Evolutionary conservation across 2,888 invertebrate genomes (phyloP).

Genomic region (Polyommatus icarus): DNA sequence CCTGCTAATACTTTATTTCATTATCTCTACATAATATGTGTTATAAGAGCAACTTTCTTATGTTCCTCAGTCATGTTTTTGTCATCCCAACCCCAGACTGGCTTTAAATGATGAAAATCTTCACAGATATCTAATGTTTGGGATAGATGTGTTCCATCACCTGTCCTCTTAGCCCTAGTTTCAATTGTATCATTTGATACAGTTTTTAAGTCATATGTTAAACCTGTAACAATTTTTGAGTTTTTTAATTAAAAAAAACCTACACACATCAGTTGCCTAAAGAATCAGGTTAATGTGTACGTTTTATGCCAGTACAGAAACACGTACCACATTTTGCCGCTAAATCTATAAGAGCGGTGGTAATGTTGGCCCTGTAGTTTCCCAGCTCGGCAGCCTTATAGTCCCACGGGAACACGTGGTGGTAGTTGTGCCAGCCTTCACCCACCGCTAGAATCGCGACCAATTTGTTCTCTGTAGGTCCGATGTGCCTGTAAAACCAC

Average conservation of each 20-base stretch:
- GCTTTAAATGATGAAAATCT: slow-evolving; percentile 73
- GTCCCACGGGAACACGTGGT: slow-evolving; percentile 93
- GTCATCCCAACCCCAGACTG: slow-evolving; percentile 92
- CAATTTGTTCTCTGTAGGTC: slow-evolving; percentile 84
- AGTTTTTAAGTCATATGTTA: slow-evolving; percentile 92
- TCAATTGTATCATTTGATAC: slow-evolving; percentile 85
- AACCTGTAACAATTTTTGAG: slow-evolving; percentile 72
- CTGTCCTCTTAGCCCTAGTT: slow-evolving; percentile 85
- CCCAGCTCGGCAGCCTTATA: slow-evolving; percentile 88
- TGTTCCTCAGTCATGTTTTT: slow-evolving; percentile 86
- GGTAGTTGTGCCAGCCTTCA: slow-evolving; percentile 94
- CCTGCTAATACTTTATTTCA: too few species aligned
- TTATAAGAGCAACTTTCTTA: slow-evolving; percentile 47
- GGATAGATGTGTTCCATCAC: slow-evolving; percentile 83
- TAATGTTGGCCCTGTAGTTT: slow-evolving; percentile 82
- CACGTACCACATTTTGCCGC: too few species aligned
- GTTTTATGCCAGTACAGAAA: too few species aligned
- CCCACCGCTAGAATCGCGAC: slow-evolving; percentile 86
- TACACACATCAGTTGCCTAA: too few species aligned
- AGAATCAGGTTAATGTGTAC: too few species aligned
- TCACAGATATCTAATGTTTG: background rate
- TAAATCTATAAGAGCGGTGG: slow-evolving; percentile 82
- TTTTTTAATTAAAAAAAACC: background rate
- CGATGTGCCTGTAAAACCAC: slow-evolving; percentile 76
- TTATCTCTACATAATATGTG: too few species aligned